Percentiles rank a stretch among this genome's conserved stretches.
Conservation (phyloP, 2,113 vertebrate species). For the Sinosuthora webbiana region DNA sequence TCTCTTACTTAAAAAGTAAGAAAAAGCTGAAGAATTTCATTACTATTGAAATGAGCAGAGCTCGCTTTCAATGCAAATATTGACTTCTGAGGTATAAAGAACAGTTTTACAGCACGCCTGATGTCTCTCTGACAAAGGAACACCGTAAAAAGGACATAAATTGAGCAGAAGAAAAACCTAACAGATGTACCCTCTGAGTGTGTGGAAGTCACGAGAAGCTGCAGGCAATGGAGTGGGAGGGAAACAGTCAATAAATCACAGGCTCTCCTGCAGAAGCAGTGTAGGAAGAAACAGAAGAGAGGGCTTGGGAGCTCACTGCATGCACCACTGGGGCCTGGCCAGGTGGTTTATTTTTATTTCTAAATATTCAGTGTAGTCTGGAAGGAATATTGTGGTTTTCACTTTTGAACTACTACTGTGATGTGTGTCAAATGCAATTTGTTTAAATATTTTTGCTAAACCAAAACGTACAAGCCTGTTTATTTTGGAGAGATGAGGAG, state of each 20-base stretch:
- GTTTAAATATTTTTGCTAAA: neutral
- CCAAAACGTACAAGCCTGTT: neutral
- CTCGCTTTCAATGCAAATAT: neutral
- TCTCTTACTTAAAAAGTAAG: neutral
- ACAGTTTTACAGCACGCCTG: neutral
- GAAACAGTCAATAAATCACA: neutral
- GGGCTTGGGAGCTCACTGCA: neutral
- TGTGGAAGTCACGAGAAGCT: neutral
- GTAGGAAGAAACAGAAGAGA: neutral
- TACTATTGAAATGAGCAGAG: neutral
- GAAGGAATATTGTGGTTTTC: neutral
- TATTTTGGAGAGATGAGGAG: neutral
- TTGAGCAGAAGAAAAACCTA: neutral
- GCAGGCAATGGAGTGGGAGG: neutral
- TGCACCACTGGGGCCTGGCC: neutral
- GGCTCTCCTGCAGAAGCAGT: neutral
- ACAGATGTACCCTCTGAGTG: neutral
- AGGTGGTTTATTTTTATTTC: neutral
- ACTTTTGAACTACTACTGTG: neutral
- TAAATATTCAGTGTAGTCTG: neutral
- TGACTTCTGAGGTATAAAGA: neutral
- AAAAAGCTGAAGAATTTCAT: neutral
- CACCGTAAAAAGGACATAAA: neutral
- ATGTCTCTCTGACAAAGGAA: neutral
- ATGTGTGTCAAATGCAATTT: neutral